Evolutionary conservation across 2,113 vertebrate genomes (phyloP).

Genomic region (Turnix velox): DNA sequence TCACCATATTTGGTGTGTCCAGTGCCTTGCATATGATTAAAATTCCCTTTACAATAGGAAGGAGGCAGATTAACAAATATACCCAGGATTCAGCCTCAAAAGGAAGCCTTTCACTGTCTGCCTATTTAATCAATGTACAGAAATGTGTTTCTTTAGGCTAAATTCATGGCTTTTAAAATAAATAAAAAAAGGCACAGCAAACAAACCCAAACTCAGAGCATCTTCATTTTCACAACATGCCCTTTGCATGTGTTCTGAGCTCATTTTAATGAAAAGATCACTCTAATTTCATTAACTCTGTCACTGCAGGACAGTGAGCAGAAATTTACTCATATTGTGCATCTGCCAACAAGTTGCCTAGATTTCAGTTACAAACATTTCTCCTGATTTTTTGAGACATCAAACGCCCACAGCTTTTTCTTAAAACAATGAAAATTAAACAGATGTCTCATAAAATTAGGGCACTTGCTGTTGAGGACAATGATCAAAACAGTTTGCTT

Average conservation of each 20-base stretch:
- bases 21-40: neutral
- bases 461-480: neutral
- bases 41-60: neutral
- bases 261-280: neutral
- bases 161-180: neutral
- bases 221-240: neutral
- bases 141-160: neutral
- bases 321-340: neutral
- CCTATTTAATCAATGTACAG: neutral
- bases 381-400: neutral
- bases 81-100: neutral
- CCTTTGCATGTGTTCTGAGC: neutral
- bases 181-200: neutral
- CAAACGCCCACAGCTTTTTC: constrained; percentile 5
- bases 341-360: neutral
- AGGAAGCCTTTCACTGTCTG: neutral
- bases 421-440: constrained; percentile 33
- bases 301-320: neutral
- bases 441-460: constrained; percentile 50
- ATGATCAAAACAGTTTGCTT: neutral
- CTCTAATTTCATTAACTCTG: neutral
- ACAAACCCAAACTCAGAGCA: neutral
- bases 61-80: neutral
- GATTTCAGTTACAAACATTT: neutral
- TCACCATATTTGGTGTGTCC: neutral